Evolutionary conservation across 2,113 vertebrate genomes (phyloP).

Genomic region (Plestiodon gilberti): DNA sequence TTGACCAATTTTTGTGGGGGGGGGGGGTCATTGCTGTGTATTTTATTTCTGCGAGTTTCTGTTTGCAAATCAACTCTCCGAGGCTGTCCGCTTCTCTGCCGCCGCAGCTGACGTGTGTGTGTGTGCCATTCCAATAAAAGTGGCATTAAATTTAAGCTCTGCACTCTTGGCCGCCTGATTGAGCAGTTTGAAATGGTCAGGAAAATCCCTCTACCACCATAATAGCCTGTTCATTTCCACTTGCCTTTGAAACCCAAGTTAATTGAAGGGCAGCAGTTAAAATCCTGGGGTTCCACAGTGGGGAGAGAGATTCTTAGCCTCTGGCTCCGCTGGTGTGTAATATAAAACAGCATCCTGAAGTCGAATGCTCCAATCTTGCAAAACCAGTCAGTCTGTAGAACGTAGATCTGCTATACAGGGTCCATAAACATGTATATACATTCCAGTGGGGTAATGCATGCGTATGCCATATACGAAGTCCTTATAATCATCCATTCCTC

Average conservation of each 20-base stretch:
- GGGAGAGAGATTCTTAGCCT: background rate
- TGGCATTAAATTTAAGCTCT: background rate
- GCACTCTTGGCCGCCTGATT: background rate
- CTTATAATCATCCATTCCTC: too few relatives aligned
- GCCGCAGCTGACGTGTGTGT: background rate
- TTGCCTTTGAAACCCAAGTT: background rate
- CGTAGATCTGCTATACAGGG: too few relatives aligned
- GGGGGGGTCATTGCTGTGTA: background rate
- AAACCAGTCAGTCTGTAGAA: background rate
- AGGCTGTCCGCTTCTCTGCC: background rate
- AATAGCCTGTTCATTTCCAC: background rate
- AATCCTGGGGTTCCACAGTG: background rate
- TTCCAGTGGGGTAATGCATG: background rate
- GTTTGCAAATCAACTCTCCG: background rate
- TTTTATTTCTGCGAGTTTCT: background rate
- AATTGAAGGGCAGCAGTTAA: constrained; percentile 7
- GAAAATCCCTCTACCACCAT: background rate
- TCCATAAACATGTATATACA: background rate
- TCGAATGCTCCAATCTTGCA: too few relatives aligned
- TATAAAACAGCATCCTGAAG: background rate
- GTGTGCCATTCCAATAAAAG: constrained; percentile 6
- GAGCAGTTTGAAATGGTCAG: background rate
- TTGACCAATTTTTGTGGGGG: background rate
- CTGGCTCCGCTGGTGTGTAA: background rate
- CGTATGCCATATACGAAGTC: background rate